Percentiles rank a stretch among this genome's conserved stretches.
Evolutionary conservation across 1,140 invertebrate genomes (phyloP).

Genomic region (Drosophila littoralis): DNA sequence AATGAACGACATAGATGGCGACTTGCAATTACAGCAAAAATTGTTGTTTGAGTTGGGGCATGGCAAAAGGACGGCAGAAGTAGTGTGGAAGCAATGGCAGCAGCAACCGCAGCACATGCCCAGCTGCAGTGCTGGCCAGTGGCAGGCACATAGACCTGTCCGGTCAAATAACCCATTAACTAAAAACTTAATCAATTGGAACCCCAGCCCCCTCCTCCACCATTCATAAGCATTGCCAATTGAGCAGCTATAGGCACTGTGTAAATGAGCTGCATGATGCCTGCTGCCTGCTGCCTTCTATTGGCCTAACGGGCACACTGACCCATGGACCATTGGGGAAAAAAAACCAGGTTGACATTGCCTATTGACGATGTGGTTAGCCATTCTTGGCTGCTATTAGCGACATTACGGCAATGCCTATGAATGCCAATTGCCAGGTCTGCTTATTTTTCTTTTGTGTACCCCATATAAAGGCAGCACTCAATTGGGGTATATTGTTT

Average conservation of each 20-base stretch:
- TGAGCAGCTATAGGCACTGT: conserved; percentile 27
- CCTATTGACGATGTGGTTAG: conserved; percentile 25
- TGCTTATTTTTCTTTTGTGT: conserved; percentile 15
- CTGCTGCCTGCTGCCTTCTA: not conserved
- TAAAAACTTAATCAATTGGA: conserved; percentile 83
- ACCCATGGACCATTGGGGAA: conserved; percentile 37
- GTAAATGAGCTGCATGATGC: conserved; percentile 57
- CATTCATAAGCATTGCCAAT: conserved; percentile 48
- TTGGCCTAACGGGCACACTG: conserved; percentile 44
- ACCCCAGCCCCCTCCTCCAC: conserved; percentile 38
- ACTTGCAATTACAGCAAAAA: conserved; percentile 82
- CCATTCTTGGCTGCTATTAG: conserved; percentile 55
- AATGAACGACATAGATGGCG: conserved; percentile 53
- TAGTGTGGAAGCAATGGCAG: conserved; percentile 2
- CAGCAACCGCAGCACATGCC: conserved; percentile 65
- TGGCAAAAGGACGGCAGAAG: not conserved
- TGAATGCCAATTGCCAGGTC: conserved; percentile 56
- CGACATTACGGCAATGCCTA: conserved; percentile 63
- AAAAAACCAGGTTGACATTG: not conserved
- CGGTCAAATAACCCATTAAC: conserved; percentile 80
- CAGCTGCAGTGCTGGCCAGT: conserved; percentile 16
- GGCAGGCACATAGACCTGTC: conserved; percentile 10
- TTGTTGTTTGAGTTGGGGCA: conserved; percentile 65
- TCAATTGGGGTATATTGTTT: not conserved
- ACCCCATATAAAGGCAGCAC: not conserved